Base-by-base conservation (phyloP, 2,113 vertebrate species). In the Ancistrus triradiatus region DNA sequence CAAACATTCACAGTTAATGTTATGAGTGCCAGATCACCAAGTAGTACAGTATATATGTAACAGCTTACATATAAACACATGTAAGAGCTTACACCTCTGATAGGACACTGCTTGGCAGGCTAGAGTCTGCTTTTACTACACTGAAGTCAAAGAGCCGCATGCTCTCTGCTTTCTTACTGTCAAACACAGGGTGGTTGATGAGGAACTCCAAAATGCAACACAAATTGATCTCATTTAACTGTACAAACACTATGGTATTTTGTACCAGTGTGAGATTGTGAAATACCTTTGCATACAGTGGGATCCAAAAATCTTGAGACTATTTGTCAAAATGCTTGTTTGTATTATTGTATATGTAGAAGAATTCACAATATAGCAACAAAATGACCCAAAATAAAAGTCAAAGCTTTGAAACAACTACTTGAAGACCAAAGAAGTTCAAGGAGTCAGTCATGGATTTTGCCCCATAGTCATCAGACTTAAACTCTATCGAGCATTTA, bases 151-250 rank as follows among this genome's bases (percentile, higher is more conserved):
- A 56, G 50, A 61, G 15, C 10, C 48, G 50, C 14, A 18, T 25
- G 49, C 27, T 33, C 22, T 17, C 44, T 44, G 50, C 43, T 61
- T 61, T 59, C 22, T 19, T 56, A 65, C 42, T 59, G 56, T 60
- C 48, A 65, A 74, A 74, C 43, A 44, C 33, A 44, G 43, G 56
- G 60, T 51, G 48, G 33, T 27, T 19, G 53, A 68, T 65, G 46
- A 67, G 38, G 19, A 25, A 11, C 31, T n/a, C n/a, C n/a, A n/a
- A n/a, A 64, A 63, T 28, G 28, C 55, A 56, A 49, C 27, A 59
- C 55, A 70, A 62, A 38, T 27, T 19, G 33, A n/a, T n/a, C n/a
- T n/a, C n/a, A n/a, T n/a, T n/a, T n/a, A 19, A 35, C 58, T 57
- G 22, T 7, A 31, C 3, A 24, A 48, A 38, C 7, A 37, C 59